Evolutionary conservation across 2,888 invertebrate species (phyloP).

Genomic region (Piscicola geometra): DNA sequence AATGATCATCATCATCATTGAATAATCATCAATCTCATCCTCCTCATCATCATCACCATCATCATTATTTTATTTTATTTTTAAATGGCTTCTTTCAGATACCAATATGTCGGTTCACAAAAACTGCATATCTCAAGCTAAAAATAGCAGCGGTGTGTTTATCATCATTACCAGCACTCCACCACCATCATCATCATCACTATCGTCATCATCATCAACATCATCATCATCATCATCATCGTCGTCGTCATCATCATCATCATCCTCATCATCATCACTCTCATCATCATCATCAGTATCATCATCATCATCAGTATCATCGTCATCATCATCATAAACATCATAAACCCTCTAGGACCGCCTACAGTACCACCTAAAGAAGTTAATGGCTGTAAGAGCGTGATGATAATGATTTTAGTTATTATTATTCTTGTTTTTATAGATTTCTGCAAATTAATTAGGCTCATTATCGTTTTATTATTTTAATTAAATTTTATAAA

Average conservation of each 20-base stretch:
- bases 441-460: too few species aligned
- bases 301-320: constrained; percentile 5
- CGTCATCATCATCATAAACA: not conserved
- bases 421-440: too few species aligned
- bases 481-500: too few species aligned
- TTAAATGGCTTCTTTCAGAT: constrained; percentile 47
- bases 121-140: constrained; percentile 68
- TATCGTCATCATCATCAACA: not conserved
- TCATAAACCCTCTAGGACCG: constrained; percentile 16
- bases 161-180: too few species aligned
- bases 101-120: constrained; percentile 81
- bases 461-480: too few species aligned
- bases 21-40: not conserved
- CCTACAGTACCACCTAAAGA: constrained; percentile 29
- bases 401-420: too few species aligned
- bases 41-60: not conserved
- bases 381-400: not conserved
- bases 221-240: not conserved
- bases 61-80: too few species aligned
- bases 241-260: not conserved
- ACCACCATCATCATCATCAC: too few species aligned
- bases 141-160: constrained; percentile 34
- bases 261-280: constrained; percentile 9
- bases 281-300: not conserved
- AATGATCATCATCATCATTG: constrained; percentile 26